Conservation (phyloP, 2,113 vertebrate genomes). For the Petromus typicus region DNA sequence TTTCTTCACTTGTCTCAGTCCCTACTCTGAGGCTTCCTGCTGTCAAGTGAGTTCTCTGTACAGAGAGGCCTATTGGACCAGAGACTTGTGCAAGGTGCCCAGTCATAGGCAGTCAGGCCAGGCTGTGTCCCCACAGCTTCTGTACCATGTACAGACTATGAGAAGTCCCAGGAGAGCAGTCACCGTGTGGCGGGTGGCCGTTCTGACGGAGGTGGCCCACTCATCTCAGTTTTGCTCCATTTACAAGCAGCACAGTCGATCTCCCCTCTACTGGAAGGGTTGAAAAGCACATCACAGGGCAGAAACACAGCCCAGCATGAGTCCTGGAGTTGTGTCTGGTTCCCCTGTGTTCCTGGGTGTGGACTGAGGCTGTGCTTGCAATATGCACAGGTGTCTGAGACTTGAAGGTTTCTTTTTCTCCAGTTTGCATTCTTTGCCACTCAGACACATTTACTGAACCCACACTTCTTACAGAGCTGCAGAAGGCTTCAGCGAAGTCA, state of each 20-base stretch:
- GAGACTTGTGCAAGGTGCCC: conserved; percentile 42
- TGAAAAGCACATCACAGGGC: conserved; percentile 58
- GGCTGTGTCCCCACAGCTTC: conserved; percentile 61
- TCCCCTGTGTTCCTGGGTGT: not conserved
- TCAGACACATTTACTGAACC: not conserved
- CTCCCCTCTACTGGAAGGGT: conserved; percentile 76
- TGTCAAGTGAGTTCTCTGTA: conserved; percentile 60
- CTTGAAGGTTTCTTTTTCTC: not conserved
- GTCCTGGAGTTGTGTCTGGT: not conserved
- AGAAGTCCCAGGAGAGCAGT: conserved; percentile 73
- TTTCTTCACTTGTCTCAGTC: conserved; percentile 21
- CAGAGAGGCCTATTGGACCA: conserved; percentile 47
- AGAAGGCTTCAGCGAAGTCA: not conserved
- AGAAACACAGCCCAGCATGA: conserved; percentile 56
- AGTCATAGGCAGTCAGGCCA: conserved; percentile 53
- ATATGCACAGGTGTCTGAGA: not conserved
- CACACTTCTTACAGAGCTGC: not conserved
- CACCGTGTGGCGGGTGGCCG: conserved; percentile 64
- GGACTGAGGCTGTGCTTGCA: not conserved
- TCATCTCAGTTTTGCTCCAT: conserved; percentile 73
- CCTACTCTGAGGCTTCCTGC: conserved; percentile 51
- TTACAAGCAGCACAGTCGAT: conserved; percentile 70
- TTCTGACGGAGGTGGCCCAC: conserved; percentile 74
- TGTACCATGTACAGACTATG: conserved; percentile 63
- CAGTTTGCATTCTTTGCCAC: not conserved